Base-by-base conservation (phyloP, 1,140 invertebrate genomes). In the Bombyx mandarina region DNA sequence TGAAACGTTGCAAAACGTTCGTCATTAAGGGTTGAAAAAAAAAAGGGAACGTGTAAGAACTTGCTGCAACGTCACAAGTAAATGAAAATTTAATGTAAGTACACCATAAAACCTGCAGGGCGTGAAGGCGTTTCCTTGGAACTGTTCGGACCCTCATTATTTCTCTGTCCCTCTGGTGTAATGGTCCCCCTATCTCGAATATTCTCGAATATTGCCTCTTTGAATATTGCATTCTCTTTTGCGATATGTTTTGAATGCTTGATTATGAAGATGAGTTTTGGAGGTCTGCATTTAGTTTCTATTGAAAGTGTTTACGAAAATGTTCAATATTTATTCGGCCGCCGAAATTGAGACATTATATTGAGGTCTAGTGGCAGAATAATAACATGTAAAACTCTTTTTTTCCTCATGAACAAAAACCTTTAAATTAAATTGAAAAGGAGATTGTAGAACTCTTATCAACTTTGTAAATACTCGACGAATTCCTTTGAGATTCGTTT, bases 71-170 rank as follows among this genome's bases (percentile, higher is more conserved):
- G 26, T 42, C 26, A 7, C n/a, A 22, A 63, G 63, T 57, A 57
- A 61, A 55, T 67, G 60, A 67, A 67, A 67, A 61, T 64, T 64
- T 67, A 67, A 67, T 67, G 62, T 54, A 54, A 60, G 57, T 56
- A 59, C 56, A 63, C 62, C 65, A 67, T 64, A 60, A 67, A 62
- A 45, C 57, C 54, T 55, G 55, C 52, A 60, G 52, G 60, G 35
- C 58, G 60, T 58, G 65, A 59, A 66, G 47, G 59, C 51, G 56
- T 57, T 53, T 60, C 58, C 56, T 57, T 53, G 18, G 60, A 56
- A 57, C 57, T 52, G 50, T 56, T 56, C 56, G 43, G 63, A 60
- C 63, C 65, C 58, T 57, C 61, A 62, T 60, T 62, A 66, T 61
- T 63, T 61, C 58, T 57, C 44, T 53, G 56, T 56, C 63, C 61